phyloP scores from a whole-genome alignment of 37 sponge, comb jelly and placozoan species.

The Diacarnus erythraeanus region DNA sequence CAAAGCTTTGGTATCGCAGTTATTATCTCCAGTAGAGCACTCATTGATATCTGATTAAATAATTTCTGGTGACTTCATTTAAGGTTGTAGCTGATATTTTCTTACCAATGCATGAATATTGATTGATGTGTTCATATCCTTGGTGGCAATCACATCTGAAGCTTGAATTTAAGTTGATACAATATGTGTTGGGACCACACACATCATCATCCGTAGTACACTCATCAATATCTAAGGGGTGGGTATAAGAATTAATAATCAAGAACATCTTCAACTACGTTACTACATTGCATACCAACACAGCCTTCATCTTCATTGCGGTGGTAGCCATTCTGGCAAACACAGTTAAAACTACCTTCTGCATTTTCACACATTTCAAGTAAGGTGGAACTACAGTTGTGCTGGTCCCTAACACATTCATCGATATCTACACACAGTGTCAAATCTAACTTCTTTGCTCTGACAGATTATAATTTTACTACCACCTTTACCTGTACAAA shows the following conservation, averaged over 20 bases:
- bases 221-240: conserved; percentile 31
- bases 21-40: not conserved
- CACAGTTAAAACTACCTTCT: conserved; percentile 27
- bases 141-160: conserved; percentile 7
- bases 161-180: conserved; percentile 12
- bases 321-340: conserved; percentile 19
- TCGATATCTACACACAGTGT: conserved; percentile 33
- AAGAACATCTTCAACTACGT: too few species aligned
- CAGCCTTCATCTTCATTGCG: not conserved
- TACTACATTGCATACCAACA: not conserved
- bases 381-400: not conserved
- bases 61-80: too few species aligned
- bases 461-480: too few species aligned
- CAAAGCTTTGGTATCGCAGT: conserved; percentile 10
- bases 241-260: not conserved
- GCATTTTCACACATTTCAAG: conserved; percentile 17
- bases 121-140: not conserved
- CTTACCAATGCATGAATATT: not conserved
- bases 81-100: too few species aligned
- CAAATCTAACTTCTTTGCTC: too few species aligned
- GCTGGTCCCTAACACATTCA: conserved; percentile 8
- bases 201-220: not conserved
- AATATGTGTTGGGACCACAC: not conserved
- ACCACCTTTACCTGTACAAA: not conserved
- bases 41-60: conserved; percentile 34